Base-by-base conservation (phyloP, 2,797 vertebrate genomes). In the Pogoniulus pusillus region DNA sequence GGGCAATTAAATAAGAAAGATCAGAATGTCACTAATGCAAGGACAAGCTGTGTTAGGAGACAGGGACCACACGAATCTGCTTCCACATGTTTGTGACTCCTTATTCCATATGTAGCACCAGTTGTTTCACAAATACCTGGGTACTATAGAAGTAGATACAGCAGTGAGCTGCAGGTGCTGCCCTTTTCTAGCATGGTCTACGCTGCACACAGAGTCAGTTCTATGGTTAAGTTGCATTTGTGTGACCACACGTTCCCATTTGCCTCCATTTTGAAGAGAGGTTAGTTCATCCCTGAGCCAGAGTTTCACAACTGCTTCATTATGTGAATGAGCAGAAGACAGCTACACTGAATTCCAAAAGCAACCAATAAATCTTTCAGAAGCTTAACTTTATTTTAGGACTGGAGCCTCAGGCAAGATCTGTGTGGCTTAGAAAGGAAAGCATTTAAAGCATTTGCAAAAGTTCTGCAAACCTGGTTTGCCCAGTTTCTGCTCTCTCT, bases 361-460 rank as follows among this genome's bases (percentile, higher is more conserved):
- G 81, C 85, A 77, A 78, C 53, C 88, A 87, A 95, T 96, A 96
- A 95, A 94, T 94, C 87, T 94, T 95, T 80, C 91, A 93, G 85
- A 92, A 94, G 81, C 75, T 63, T 87, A 65, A 95, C 88, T 95
- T 95, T 95, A 93, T 90, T 82, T 95, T 90, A 94, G 89, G 85
- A 95, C 86, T 43, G 30, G 51, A 72, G 93, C 94, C 92, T 92
- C 87, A 53, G 91, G 93, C 93, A 88, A 94, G 75, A 77, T 74
- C 88, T 95, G 93, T 64, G 81, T 80, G 85, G 91, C 75, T 93
- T 82, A 77, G 89, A 93, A 91, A 74, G 34, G 72, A 92, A 90
- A 94, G 93, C 29, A 32, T 86, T 92, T 77, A 59, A 94, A 91
- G 88, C 81, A 82, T 90, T 91, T 91, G 69, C 37, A 47, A 63